Evolutionary conservation across 2,888 invertebrate species (phyloP).

Genomic region (Spatulosminthurus flaviceps): DNA sequence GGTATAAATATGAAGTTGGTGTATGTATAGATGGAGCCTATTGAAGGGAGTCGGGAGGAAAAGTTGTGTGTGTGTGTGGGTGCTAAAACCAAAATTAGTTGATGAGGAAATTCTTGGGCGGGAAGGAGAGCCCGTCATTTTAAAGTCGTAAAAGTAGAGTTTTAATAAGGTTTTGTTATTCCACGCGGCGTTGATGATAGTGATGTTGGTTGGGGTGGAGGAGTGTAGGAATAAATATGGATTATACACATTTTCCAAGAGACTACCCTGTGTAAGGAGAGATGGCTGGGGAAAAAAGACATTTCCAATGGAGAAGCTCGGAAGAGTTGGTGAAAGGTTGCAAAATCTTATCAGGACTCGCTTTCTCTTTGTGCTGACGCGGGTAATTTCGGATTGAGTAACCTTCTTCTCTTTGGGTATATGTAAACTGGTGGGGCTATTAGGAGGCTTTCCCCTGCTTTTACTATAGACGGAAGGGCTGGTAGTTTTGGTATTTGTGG

Average conservation of each 20-base stretch:
- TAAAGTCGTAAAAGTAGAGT: neutral
- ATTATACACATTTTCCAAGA: too few relatives aligned
- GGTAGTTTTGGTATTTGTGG: too few relatives aligned
- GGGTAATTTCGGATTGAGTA: neutral
- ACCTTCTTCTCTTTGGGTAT: neutral
- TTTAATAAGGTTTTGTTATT: slow-evolving; percentile 13
- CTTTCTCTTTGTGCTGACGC: slow-evolving; percentile 18
- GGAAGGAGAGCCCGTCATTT: slow-evolving; percentile 6
- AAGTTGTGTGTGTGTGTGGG: neutral
- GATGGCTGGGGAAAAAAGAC: slow-evolving; percentile 2
- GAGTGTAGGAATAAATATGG: neutral
- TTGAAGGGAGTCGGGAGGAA: too few relatives aligned
- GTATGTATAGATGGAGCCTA: too few relatives aligned
- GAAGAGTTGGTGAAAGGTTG: slow-evolving; percentile 9
- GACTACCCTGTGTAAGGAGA: neutral
- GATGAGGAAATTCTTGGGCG: slow-evolving; percentile 14
- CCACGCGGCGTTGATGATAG: slow-evolving; percentile 2
- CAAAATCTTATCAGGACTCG: neutral
- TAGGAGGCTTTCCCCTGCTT: too few relatives aligned
- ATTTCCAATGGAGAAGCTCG: neutral
- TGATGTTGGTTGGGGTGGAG: neutral
- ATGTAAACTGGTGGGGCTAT: too few relatives aligned
- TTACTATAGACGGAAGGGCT: too few relatives aligned
- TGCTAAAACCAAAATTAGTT: slow-evolving; percentile 13
- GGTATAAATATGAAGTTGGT: too few relatives aligned